Percentiles rank a stretch among this genome's conserved stretches.
Conservation (phyloP, 2,113 vertebrate genomes). For the Spermophilus dauricus region DNA sequence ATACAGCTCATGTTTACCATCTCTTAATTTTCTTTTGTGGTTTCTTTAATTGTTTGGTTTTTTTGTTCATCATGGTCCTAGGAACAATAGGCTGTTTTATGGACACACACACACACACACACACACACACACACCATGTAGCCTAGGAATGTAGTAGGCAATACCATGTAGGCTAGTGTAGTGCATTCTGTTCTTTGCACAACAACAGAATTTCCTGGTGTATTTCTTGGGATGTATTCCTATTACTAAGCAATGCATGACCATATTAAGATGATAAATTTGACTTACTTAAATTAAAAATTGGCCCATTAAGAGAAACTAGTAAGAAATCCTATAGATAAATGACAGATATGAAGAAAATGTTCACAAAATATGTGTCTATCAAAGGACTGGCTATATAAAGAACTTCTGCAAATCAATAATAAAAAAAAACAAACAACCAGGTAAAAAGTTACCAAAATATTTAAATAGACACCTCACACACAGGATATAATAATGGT, state of each 20-base stretch:
- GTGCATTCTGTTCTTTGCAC: not conserved
- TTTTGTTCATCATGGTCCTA: not conserved
- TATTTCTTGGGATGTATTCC: not conserved
- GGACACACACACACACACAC: not conserved
- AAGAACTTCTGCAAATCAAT: not conserved
- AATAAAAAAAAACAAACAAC: not conserved
- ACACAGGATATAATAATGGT: not conserved
- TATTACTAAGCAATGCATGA: too few species aligned
- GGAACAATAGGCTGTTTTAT: not conserved
- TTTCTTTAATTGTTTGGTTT: not conserved
- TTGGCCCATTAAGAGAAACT: not conserved
- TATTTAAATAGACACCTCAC: not conserved
- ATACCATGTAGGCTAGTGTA: not conserved
- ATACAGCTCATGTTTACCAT: not conserved
- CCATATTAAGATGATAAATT: constrained; percentile 22
- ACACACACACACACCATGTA: too few species aligned
- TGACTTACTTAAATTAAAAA: not conserved
- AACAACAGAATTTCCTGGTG: not conserved
- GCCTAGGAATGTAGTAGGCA: too few species aligned
- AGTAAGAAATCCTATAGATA: not conserved
- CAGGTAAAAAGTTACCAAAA: not conserved
- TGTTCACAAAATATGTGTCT: not conserved
- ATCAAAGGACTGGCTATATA: not conserved
- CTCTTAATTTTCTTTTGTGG: not conserved
- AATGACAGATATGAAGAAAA: not conserved